Conservation (phyloP, 2,797 vertebrate species). For the Phoxinus dragarum region DNA sequence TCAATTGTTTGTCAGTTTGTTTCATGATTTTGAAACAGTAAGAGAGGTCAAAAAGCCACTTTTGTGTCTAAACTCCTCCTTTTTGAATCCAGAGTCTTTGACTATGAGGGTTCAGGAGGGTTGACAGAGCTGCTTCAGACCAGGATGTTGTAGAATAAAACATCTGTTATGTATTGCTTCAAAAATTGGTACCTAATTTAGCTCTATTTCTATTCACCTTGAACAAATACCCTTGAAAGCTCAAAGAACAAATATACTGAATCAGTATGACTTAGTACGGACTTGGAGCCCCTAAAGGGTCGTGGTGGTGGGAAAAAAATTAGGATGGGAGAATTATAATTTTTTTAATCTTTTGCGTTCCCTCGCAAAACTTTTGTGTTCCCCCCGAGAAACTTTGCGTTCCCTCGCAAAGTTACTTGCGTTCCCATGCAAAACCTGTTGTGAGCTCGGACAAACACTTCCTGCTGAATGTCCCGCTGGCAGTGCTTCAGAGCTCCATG, state of each 20-base stretch:
- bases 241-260: not conserved
- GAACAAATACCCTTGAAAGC: not conserved
- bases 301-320: too few relatives aligned
- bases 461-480: too few relatives aligned
- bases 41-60: conserved; percentile 2
- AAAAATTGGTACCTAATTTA: not conserved
- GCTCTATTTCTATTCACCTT: not conserved
- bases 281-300: too few relatives aligned
- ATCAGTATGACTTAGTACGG: not conserved
- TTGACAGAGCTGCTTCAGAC: not conserved
- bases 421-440: too few relatives aligned
- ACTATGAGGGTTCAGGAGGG: conserved; percentile 1
- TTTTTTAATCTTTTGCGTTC: too few relatives aligned
- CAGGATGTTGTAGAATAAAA: conserved; percentile 2
- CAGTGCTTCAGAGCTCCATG: too few relatives aligned
- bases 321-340: too few relatives aligned
- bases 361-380: too few relatives aligned
- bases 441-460: too few relatives aligned
- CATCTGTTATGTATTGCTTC: conserved; percentile 3
- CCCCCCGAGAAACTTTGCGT: too few relatives aligned
- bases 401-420: too few relatives aligned
- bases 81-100: conserved; percentile 10
- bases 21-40: not conserved
- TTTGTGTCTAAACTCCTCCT: not conserved
- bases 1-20: conserved; percentile 19